Conservation (phyloP, 2,888 invertebrate genomes). For the Limnephilus rhombicus region DNA sequence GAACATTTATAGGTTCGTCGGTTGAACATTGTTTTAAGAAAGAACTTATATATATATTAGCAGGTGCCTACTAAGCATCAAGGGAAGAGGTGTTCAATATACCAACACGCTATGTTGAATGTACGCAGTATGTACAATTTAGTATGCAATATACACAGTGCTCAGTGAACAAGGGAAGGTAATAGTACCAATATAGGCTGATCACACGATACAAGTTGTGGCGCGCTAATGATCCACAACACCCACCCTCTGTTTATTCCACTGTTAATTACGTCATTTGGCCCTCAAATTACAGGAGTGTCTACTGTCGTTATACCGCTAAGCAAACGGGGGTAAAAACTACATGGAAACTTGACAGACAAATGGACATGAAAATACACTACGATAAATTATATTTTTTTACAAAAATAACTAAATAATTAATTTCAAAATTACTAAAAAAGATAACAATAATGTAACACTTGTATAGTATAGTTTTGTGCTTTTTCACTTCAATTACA, state of each 20-base stretch:
- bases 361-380: background rate
- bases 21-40: background rate
- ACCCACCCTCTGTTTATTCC: constrained; percentile 16
- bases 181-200: background rate
- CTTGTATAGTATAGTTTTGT: no score
- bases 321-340: constrained; percentile 3
- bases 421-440: no score
- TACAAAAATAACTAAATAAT: no score
- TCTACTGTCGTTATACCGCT: constrained; percentile 5
- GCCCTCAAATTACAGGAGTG: constrained; percentile 31
- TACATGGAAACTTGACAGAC: background rate
- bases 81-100: background rate
- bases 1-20: background rate
- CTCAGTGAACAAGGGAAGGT: background rate
- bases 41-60: background rate
- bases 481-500: no score
- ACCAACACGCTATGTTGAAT: background rate
- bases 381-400: background rate
- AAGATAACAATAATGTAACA: no score
- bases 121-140: background rate
- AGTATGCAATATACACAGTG: background rate
- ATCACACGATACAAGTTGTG: constrained; percentile 19
- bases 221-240: constrained; percentile 22
- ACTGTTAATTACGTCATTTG: constrained; percentile 42
- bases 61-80: background rate